These are phyloP conservation scores for Pygoscelis adeliae DNA, from an alignment of 2,113 vertebrate species.

Conservation along the genomic window DNA sequence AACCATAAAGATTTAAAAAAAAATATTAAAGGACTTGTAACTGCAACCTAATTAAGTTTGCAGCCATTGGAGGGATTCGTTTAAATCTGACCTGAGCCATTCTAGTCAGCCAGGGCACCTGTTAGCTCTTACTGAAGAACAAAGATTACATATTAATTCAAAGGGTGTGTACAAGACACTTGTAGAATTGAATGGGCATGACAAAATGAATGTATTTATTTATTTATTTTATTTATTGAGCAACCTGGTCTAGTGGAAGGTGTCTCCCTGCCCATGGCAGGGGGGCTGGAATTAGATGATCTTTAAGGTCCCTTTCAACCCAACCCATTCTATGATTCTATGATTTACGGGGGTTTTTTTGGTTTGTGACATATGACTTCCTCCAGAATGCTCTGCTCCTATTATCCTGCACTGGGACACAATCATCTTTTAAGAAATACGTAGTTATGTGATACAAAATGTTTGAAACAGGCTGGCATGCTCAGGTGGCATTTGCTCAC, in stretches of 20 bases:
- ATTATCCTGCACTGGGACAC: neutral
- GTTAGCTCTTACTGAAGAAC: neutral
- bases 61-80: neutral
- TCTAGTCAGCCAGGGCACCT: neutral
- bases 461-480: neutral
- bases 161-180: neutral
- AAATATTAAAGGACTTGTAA: slow-evolving; percentile 37
- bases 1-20: slow-evolving; percentile 31
- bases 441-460: neutral
- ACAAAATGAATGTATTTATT: neutral
- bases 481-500: neutral
- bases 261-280: neutral
- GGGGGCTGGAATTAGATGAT: neutral
- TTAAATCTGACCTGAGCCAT: slow-evolving; percentile 4
- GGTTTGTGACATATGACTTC: neutral
- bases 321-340: neutral
- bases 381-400: neutral
- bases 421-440: neutral
- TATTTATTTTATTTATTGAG: neutral
- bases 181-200: neutral
- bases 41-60: slow-evolving; percentile 48
- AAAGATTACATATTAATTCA: neutral
- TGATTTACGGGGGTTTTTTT: neutral
- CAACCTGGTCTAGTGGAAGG: neutral
- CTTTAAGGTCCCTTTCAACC: neutral